Base-by-base conservation (phyloP, 2,888 invertebrate genomes). In the Colostygia pectinataria region DNA sequence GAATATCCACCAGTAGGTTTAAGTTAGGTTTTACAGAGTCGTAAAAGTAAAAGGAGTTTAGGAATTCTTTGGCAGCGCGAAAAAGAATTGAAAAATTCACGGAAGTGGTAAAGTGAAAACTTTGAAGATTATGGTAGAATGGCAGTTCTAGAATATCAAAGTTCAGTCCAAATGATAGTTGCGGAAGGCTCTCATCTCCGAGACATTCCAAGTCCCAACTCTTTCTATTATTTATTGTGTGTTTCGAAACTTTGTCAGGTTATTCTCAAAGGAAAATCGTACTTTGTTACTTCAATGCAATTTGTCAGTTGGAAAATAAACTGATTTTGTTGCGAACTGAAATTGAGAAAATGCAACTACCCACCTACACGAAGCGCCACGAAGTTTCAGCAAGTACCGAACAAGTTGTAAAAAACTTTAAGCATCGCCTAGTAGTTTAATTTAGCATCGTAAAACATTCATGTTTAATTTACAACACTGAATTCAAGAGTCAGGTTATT, bases 321-420 rank as follows among this genome's bases (percentile, higher is more conserved):
- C 82, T 79, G 81, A 85, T 84, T 83, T 86, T 84, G 83, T 86
- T 87, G 80, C 77, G 77, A 86, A 85, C 83, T 84, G 80, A 83
- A 84, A 84, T 83, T 82, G 85, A 82, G 85, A 81, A 82, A 84
- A 83, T 77, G 70, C 71, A 76, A 72, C 73, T 66, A 72, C 70
- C 73, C 66, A 72, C 70, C 74, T 70, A n/a, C n/a, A n/a, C n/a
- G n/a, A n/a, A 64, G 67, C 66, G 60, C 74, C 65, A 73, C 71
- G 54, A 80, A 84, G 75, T 82, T 83, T 67, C 59, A 57, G 60
- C 65, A 61, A 70, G 66, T 63, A 68, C 63, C 64, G 60, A 66
- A 63, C 59, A 60, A 58, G 64, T 70, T 76, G 66, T 70, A 68
- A 73, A 80, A 77, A 70, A 70, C 67, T 71, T 78, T 77, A 73